phyloP scores from a whole-genome alignment of 2,113 vertebrate genomes.

The Typhlomys cinereus region DNA sequence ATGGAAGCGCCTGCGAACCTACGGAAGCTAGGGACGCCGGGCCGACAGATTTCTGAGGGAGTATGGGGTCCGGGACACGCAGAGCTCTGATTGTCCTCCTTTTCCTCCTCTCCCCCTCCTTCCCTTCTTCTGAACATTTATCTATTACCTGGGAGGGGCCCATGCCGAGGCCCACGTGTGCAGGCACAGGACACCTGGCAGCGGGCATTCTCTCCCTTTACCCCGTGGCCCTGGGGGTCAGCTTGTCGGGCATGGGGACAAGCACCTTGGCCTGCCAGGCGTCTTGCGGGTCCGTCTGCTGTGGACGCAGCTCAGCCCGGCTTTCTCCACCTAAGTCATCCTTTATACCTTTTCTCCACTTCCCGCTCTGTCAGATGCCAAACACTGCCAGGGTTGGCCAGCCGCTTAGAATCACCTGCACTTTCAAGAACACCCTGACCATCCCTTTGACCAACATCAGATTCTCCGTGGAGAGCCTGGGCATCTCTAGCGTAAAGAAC shows the following conservation, averaged over 20 bases:
- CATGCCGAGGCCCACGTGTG: too few species aligned
- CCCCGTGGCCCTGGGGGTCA: too few species aligned
- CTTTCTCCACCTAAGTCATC: background rate
- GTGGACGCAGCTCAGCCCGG: background rate
- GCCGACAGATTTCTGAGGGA: background rate
- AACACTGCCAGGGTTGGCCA: conserved; percentile 71
- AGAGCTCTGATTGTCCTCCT: too few species aligned
- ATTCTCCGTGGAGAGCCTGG: conserved; percentile 83
- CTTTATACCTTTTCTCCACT: background rate
- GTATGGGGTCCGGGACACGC: background rate
- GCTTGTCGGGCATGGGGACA: too few species aligned
- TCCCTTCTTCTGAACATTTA: too few species aligned
- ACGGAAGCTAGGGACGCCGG: too few species aligned
- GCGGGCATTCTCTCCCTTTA: too few species aligned
- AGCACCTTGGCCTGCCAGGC: too few species aligned
- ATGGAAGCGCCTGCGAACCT: background rate
- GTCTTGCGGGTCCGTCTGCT: too few species aligned
- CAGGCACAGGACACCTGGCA: too few species aligned
- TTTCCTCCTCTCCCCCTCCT: too few species aligned
- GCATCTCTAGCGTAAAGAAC: conserved; percentile 71
- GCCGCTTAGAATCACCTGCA: conserved; percentile 74
- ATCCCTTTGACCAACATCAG: conserved; percentile 77
- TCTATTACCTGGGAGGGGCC: too few species aligned
- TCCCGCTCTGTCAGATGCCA: conserved; percentile 76
- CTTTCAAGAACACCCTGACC: conserved; percentile 82